Conservation (phyloP, 2,888 invertebrate genomes). For the Tubiluchus corallicola region DNA sequence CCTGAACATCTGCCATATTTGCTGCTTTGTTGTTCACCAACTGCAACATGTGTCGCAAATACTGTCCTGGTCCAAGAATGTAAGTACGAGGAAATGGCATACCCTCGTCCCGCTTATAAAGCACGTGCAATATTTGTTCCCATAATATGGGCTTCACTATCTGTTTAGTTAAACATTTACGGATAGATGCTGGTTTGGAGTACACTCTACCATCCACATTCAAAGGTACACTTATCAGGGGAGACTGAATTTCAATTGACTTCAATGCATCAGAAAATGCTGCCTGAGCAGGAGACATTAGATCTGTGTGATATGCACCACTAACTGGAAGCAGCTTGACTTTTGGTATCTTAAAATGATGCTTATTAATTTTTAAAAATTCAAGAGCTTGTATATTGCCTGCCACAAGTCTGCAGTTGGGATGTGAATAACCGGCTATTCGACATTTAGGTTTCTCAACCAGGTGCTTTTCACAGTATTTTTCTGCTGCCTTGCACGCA, state of each 20-base stretch:
- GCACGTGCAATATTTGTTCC: slow-evolving; percentile 70
- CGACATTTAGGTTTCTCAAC: slow-evolving; percentile 46
- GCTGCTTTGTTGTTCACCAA: slow-evolving; percentile 74
- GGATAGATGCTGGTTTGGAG: slow-evolving; percentile 30
- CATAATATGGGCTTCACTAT: slow-evolving; percentile 61
- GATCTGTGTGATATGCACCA: slow-evolving; percentile 64
- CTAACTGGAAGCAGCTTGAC: slow-evolving; percentile 51
- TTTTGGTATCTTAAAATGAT: slow-evolving; percentile 39
- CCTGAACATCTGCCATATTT: too few species aligned
- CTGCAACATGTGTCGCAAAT: slow-evolving; percentile 52
- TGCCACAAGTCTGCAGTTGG: slow-evolving; percentile 67
- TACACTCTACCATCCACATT: slow-evolving; percentile 48
- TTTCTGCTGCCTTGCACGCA: slow-evolving; percentile 34
- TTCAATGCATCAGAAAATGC: slow-evolving; percentile 44
- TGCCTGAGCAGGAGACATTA: slow-evolving; percentile 53
- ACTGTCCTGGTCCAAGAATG: slow-evolving; percentile 67
- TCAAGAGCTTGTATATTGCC: slow-evolving; percentile 52
- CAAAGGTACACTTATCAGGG: slow-evolving; percentile 50
- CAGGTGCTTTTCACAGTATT: slow-evolving; percentile 42
- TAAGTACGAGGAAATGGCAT: slow-evolving; percentile 54
- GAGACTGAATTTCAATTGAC: slow-evolving; percentile 38
- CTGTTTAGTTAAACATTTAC: too few species aligned
- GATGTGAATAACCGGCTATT: slow-evolving; percentile 63
- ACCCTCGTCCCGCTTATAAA: slow-evolving; percentile 44
- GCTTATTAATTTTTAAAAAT: slow-evolving; percentile 46